Base-by-base conservation (phyloP, 1,140 invertebrate species). In the Drosophila kanapiae region DNA sequence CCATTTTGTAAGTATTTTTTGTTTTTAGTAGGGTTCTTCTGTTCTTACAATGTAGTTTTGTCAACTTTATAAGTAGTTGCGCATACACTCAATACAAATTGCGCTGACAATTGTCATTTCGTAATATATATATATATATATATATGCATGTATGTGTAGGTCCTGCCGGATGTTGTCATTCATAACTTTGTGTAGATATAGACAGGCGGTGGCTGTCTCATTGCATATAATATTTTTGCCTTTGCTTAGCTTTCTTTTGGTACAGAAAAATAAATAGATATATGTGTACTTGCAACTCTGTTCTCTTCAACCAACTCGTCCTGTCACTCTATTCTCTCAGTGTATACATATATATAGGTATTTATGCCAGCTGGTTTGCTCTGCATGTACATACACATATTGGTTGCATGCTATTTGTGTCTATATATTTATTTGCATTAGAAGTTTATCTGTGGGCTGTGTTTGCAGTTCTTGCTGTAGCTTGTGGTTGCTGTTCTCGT, bases 381-480 rank as follows among this genome's bases (percentile, higher is more conserved):
- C 48, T 59, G 47, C 74, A 64, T 76, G 23, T 3, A 63, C 68
- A 57, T 60, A 23, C 45, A 56, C 43, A 64, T 69, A 10, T 27
- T 31, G 18, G 60, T 60, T 67, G 51, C 47, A 53, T 56, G 35
- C 47, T 49, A 53, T 43, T 65, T 16, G 53, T 61, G 48, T 75
- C 68, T 64, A 57, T 64, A 63, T 80, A 27, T 33, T 54, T 69
- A 59, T 62, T 77, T 76, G 75, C 75, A 71, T 88, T 83, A 75
- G 69, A 88, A 80, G 65, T 88, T 70, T 61, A 76, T 87, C 80
- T 88, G 84, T 87, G 84, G 83, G 83, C 80, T 80, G 76, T 82
- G 76, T 82, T 86, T 82, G 69, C 69, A 71, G 40, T 63, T 64
- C 57, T 64, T 78, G 42, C 69, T 69, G 65, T 83, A 78, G 65